Evolutionary conservation across 2,888 invertebrate species (phyloP).

Genomic region (Cyrtodaria siliqua): DNA sequence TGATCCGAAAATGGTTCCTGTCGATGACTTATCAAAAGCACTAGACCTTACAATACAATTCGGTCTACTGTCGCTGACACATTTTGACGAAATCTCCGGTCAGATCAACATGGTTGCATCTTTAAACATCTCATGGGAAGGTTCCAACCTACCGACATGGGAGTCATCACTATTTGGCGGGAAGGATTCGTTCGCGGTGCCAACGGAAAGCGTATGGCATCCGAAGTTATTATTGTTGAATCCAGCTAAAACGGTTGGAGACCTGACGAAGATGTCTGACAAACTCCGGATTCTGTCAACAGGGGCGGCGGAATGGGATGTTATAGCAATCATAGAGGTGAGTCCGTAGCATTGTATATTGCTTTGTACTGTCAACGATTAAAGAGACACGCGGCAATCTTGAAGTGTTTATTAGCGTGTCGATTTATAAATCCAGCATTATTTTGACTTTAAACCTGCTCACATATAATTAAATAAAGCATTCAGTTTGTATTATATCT

Average conservation of each 20-base stretch:
- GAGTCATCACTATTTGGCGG: conserved; percentile 14
- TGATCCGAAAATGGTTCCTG: conserved; percentile 13
- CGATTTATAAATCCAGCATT: too few species aligned
- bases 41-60: conserved; percentile 13
- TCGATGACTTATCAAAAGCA: conserved; percentile 7
- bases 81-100: conserved; percentile 37
- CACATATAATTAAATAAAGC: too few species aligned
- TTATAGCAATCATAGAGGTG: conserved; percentile 27
- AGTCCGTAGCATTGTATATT: too few species aligned
- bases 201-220: conserved; percentile 8
- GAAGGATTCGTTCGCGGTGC: conserved; percentile 13
- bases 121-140: conserved; percentile 16
- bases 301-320: conserved; percentile 16
- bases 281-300: conserved; percentile 8
- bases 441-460: too few species aligned
- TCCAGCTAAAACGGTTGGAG: conserved; percentile 20
- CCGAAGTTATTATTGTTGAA: conserved; percentile 26
- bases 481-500: too few species aligned
- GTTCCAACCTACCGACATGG: conserved; percentile 22
- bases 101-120: conserved; percentile 21
- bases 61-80: conserved; percentile 14
- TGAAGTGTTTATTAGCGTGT: too few species aligned
- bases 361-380: too few species aligned
- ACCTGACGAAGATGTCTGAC: conserved; percentile 6
- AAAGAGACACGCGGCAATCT: too few species aligned